phyloP scores from a whole-genome alignment of 1,140 invertebrate genomes.

The Bombyx mandarina region DNA sequence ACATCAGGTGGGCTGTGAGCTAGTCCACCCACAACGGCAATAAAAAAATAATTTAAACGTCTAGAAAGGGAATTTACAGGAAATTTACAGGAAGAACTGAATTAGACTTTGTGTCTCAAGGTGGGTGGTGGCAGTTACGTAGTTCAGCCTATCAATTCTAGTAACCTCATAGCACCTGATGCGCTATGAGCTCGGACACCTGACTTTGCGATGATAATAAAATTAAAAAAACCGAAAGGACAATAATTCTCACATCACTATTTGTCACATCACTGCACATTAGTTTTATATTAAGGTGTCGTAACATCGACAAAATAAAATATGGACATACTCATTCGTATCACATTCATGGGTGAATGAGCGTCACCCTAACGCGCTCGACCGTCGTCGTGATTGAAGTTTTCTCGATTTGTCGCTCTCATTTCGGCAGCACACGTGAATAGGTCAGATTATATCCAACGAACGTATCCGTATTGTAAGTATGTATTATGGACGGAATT shows the following conservation, averaged over 20 bases:
- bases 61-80: too few relatives aligned
- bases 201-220: not conserved
- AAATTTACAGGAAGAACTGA: too few relatives aligned
- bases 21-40: too few relatives aligned
- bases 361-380: conserved; percentile 15
- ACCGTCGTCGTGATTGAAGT: conserved; percentile 22
- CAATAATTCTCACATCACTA: not conserved
- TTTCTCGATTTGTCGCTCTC: conserved; percentile 12
- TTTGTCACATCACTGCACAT: not conserved
- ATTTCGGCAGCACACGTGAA: not conserved
- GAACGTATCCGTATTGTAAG: not conserved
- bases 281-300: not conserved
- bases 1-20: too few relatives aligned
- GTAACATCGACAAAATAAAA: not conserved
- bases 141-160: too few relatives aligned
- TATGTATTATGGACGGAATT: not conserved
- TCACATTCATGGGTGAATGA: conserved; percentile 20
- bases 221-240: not conserved
- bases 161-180: not conserved
- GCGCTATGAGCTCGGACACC: not conserved
- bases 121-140: too few relatives aligned
- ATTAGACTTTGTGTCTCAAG: too few relatives aligned
- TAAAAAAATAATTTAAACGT: not conserved
- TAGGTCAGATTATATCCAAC: not conserved
- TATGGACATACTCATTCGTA: conserved; percentile 23